Base-by-base conservation (phyloP, 2,113 vertebrate species). In the Amblyornis subalaris region DNA sequence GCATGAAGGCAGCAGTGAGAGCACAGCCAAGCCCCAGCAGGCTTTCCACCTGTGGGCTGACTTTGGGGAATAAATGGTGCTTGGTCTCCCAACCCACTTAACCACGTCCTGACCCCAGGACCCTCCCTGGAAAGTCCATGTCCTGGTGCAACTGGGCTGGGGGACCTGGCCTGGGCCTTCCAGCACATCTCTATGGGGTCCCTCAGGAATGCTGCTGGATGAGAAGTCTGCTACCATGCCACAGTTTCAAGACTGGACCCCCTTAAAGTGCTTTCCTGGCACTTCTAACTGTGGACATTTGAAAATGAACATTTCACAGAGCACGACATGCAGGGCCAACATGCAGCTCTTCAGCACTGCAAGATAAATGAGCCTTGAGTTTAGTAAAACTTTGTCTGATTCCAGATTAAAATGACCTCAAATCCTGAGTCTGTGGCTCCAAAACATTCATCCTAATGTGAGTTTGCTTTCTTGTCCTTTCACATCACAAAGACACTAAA, bases 61-160 rank as follows among this genome's bases (percentile, higher is more conserved):
- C 65, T 48, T 31, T 0, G 1, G 62, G 60, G 45, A 60, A 67
- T 15, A 17, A 42, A 28, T 10, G 17, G 33, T 9, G n/a, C 62
- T 51, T 25, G 2, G 48, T 51, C 58, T 58, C n/a, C 38, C 45
- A 25, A 7, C 26, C 19, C 38, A 6, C 21, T 33, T 5, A 16
- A 28, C 5, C 1, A 1, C 0, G 0, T 28, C 10, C 70, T 42
- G 42, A 33, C 5, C 36, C 7, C 62, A 29, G 36, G 12, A 36
- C 5, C 12, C 29, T 65, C 44, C 29, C 47, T n/a, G 45, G 9
- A 38, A 17, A 73, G 22, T 29, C 40, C 38, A 5, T 15, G 40
- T 50, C 21, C 29, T 47, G 65, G 31, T 38, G 2, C 33, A 36
- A 0, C 15, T 4, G 35, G 45, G 44, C 38, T 67, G 40, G 29